phyloP scores from a whole-genome alignment of 2,888 invertebrate genomes.

The Taphrorychus bicolor region DNA sequence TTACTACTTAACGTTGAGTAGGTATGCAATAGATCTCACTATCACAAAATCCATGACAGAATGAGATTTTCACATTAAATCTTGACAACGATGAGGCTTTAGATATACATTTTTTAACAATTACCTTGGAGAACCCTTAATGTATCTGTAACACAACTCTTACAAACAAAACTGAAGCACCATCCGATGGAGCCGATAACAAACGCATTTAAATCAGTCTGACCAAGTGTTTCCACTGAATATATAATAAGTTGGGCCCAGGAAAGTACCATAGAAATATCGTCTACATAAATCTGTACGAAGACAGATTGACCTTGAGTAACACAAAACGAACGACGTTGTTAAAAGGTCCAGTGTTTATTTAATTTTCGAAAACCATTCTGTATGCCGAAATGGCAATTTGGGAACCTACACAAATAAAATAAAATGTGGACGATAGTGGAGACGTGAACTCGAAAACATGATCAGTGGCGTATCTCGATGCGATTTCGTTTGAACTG shows the following conservation, averaged over 20 bases:
- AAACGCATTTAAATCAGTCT: background rate
- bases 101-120: no score
- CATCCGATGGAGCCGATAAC: background rate
- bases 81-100: no score
- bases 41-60: no score
- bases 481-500: no score
- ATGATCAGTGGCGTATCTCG: conserved; percentile 19
- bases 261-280: background rate
- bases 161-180: background rate
- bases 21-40: no score
- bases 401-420: conserved; percentile 39
- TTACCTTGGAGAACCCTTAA: no score
- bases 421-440: conserved; percentile 35
- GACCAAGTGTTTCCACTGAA: background rate
- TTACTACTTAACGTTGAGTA: no score
- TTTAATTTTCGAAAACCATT: conserved; percentile 34
- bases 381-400: conserved; percentile 38
- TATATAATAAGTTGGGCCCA: background rate
- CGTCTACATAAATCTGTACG: background rate
- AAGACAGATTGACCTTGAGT: conserved; percentile 16
- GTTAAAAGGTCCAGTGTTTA: conserved; percentile 29
- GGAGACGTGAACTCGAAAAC: conserved; percentile 22
- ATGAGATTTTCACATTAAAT: no score
- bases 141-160: background rate
- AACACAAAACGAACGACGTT: conserved; percentile 14